Evolutionary conservation across 2,797 vertebrate species (phyloP).

Genomic region (Apogon talboti): DNA sequence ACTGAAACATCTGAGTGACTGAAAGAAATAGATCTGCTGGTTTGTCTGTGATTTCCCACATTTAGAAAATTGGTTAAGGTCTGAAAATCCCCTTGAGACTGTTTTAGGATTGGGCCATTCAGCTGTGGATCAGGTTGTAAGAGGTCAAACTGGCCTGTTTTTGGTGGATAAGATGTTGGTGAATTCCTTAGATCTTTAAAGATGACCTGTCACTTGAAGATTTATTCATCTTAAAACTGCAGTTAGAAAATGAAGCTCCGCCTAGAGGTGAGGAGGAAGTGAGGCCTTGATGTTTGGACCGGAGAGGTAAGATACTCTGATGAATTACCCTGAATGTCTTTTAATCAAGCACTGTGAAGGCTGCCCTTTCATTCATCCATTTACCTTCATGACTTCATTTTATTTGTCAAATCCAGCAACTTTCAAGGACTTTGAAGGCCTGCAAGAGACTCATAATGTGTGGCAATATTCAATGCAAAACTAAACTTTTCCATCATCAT

Average conservation of each 20-base stretch:
- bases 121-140: not conserved
- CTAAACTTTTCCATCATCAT: not conserved
- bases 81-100: too few relatives aligned
- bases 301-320: not conserved
- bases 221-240: constrained; percentile 3
- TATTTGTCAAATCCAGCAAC: constrained; percentile 6
- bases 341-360: constrained; percentile 16
- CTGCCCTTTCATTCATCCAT: constrained; percentile 6
- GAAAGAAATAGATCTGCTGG: too few relatives aligned
- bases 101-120: not conserved
- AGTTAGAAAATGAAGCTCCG: not conserved
- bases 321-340: constrained; percentile 13
- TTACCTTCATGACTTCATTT: not conserved
- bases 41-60: too few relatives aligned
- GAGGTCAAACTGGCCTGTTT: not conserved
- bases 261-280: not conserved
- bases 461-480: not conserved
- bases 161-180: not conserved
- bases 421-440: not conserved
- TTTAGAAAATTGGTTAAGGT: too few relatives aligned
- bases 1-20: too few relatives aligned
- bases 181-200: not conserved
- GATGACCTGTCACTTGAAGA: not conserved
- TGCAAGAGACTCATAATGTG: not conserved
- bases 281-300: constrained; percentile 17